phyloP scores from a whole-genome alignment of 92 coral and sea anemone genomes.

The Porites evermanni region DNA sequence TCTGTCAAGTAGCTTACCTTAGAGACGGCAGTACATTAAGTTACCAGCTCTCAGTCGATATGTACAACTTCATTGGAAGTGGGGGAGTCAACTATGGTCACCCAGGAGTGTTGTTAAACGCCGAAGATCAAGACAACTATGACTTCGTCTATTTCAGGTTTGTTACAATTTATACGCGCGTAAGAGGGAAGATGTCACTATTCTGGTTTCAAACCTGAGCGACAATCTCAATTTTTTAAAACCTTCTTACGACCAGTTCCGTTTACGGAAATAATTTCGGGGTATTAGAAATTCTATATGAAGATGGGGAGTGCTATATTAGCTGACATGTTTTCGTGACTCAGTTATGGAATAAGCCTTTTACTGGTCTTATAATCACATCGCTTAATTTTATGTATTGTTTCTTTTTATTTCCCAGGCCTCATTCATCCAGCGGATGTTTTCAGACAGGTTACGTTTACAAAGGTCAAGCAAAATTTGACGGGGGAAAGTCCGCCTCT shows the following conservation, averaged over 20 bases:
- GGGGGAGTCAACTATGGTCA: slow-evolving; percentile 54
- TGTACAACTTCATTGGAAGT: slow-evolving; percentile 62
- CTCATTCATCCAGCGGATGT: slow-evolving; percentile 51
- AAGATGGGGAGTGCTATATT: too few relatives aligned
- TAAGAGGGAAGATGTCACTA: neutral
- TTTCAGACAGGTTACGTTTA: slow-evolving; percentile 68
- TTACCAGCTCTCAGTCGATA: slow-evolving; percentile 47
- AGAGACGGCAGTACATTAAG: neutral
- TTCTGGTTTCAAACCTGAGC: neutral
- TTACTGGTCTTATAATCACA: too few relatives aligned
- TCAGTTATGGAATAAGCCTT: too few relatives aligned
- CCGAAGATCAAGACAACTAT: slow-evolving; percentile 57
- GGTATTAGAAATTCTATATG: too few relatives aligned
- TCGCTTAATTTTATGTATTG: neutral
- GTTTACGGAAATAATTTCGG: too few relatives aligned
- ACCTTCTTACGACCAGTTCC: too few relatives aligned
- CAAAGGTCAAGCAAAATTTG: slow-evolving; percentile 51
- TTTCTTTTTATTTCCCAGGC: slow-evolving; percentile 35
- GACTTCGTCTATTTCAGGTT: slow-evolving; percentile 82
- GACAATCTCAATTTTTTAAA: too few relatives aligned
- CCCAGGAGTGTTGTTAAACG: slow-evolving; percentile 64
- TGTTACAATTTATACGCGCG: too few relatives aligned
- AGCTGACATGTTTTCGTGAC: too few relatives aligned
- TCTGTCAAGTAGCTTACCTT: slow-evolving; percentile 48
- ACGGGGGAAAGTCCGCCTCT: neutral